phyloP scores from a whole-genome alignment of 2,888 invertebrate genomes.

The Colletes collaris region DNA sequence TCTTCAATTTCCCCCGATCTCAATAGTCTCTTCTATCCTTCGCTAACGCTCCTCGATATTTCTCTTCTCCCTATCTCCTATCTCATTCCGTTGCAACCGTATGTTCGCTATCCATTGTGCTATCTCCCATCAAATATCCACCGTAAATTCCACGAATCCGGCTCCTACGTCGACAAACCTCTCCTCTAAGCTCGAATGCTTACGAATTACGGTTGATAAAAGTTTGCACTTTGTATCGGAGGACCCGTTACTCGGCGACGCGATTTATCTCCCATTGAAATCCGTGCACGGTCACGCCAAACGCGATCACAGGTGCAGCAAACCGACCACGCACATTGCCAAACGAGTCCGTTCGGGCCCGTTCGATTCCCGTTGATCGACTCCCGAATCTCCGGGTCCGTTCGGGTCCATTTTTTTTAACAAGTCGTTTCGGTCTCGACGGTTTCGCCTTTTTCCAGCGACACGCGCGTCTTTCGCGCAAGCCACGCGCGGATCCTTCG shows the following conservation, averaged over 20 bases:
- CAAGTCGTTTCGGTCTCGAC: not conserved
- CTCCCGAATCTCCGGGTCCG: not conserved
- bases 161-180: too few relatives aligned
- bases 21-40: not conserved
- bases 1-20: not conserved
- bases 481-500: conserved; percentile 38
- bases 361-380: not conserved
- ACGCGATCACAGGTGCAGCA: conserved; percentile 44
- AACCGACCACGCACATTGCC: conserved; percentile 23
- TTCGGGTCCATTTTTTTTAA: too few relatives aligned
- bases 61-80: not conserved
- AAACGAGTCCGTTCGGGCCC: conserved; percentile 13
- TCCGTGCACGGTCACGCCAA: conserved; percentile 18
- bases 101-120: not conserved
- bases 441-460: not conserved
- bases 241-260: too few relatives aligned
- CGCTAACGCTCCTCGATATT: not conserved
- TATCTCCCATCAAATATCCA: not conserved
- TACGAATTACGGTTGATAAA: too few relatives aligned
- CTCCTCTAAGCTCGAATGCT: too few relatives aligned
- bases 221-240: too few relatives aligned
- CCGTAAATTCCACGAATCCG: not conserved
- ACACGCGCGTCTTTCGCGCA: not conserved
- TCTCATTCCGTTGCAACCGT: not conserved
- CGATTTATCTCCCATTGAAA: conserved; percentile 10